Evolutionary conservation across 2,797 vertebrate genomes (phyloP).

Genomic region (Chelidonichthys spinosus): DNA sequence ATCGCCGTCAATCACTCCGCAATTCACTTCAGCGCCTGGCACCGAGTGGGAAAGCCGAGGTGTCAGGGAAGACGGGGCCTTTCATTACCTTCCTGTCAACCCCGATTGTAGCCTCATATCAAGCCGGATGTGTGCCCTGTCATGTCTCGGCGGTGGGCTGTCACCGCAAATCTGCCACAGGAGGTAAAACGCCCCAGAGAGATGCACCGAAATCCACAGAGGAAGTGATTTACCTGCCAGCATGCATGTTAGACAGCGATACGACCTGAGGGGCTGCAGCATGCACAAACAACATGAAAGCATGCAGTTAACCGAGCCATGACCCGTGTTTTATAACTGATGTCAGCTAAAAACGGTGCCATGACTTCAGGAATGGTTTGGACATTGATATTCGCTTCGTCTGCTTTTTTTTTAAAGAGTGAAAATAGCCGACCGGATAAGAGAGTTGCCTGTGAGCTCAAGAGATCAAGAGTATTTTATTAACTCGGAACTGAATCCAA

Average conservation of each 20-base stretch:
- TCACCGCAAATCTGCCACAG: conserved; percentile 66
- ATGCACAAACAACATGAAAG: not conserved
- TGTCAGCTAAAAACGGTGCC: not conserved
- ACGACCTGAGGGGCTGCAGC: conserved; percentile 6
- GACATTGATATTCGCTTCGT: not conserved
- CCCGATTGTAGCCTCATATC: conserved; percentile 60
- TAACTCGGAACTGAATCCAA: conserved; percentile 3
- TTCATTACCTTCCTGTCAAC: conserved; percentile 76
- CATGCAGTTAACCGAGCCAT: conserved; percentile 7
- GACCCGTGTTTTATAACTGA: not conserved
- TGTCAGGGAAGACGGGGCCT: conserved; percentile 52
- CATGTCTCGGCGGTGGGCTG: conserved; percentile 57
- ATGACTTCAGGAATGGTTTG: not conserved
- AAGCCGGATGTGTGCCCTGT: conserved; percentile 69
- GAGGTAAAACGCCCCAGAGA: conserved; percentile 46
- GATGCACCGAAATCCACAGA: conserved; percentile 23
- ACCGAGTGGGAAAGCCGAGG: conserved; percentile 28
- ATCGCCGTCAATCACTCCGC: conserved; percentile 62
- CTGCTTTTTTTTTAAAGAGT: not conserved
- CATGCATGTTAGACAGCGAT: conserved; percentile 7
- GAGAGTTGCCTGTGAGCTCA: not conserved
- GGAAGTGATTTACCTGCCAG: conserved; percentile 46
- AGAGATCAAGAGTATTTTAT: conserved; percentile 4
- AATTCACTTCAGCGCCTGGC: conserved; percentile 32
- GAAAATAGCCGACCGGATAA: not conserved